Percentiles rank a stretch among this genome's conserved stretches.
These are phyloP conservation scores for Aromia moschata DNA, from an alignment of 2,888 invertebrate species.

Conservation along the genomic window DNA sequence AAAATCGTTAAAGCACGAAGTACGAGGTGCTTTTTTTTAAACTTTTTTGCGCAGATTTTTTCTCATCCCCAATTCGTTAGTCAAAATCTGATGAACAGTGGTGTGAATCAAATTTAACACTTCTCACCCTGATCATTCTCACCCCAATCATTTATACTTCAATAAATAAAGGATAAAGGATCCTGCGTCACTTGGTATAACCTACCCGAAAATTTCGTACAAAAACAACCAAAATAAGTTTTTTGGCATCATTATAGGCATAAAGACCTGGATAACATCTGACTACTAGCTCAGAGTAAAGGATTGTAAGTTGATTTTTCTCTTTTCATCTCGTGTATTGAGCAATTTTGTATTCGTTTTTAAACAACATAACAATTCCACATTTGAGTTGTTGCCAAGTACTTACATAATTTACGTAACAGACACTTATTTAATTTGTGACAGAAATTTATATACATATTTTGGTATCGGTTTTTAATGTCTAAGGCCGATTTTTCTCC, in stretches of 20 bases:
- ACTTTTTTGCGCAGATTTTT: too few species aligned
- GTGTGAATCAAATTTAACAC: too few species aligned
- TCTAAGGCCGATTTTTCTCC: slow-evolving; percentile 4
- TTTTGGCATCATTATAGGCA: neutral
- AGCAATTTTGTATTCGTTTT: slow-evolving; percentile 1
- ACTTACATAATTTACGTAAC: slow-evolving; percentile 11
- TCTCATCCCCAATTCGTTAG: too few species aligned
- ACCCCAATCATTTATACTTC: too few species aligned
- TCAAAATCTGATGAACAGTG: too few species aligned
- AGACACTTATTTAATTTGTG: slow-evolving; percentile 3
- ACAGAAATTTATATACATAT: neutral
- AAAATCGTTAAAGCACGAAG: too few species aligned
- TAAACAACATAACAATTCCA: slow-evolving; percentile 4
- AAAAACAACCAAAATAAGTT: slow-evolving; percentile 9
- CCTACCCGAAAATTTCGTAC: slow-evolving; percentile 7
- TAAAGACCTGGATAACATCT: slow-evolving; percentile 3
- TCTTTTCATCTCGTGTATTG: neutral
- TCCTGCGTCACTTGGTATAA: too few species aligned
- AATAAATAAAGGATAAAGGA: too few species aligned
- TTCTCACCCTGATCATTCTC: too few species aligned
- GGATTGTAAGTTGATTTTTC: too few species aligned
- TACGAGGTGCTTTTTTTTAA: too few species aligned
- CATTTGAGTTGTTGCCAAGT: slow-evolving; percentile 10
- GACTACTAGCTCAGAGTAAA: slow-evolving; percentile 2
- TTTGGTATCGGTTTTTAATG: neutral